Evolutionary conservation across 2,888 invertebrate species (phyloP), one percentile per base, ranked within the genome.

Genomic region (Limulus polyphemus): DNA sequence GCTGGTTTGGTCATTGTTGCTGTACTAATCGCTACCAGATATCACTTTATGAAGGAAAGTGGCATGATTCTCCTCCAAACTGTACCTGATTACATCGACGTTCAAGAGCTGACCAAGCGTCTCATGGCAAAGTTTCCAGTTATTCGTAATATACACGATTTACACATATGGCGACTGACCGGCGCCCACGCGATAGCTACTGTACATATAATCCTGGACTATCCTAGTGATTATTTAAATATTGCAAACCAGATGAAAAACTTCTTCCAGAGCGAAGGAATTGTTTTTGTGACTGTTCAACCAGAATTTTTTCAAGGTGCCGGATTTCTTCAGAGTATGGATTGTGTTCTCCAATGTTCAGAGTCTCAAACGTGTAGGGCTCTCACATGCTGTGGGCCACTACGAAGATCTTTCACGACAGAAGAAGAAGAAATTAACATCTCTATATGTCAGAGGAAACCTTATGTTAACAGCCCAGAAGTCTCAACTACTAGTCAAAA

Each of bases 41-140:
- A 85, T 76, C 88, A 89, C 0, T 89, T 88, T 76, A 91, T 93
- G 83, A 88, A 88, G 70, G 88, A 92, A 75, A 90, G 92, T 12
- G 87, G 90, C 7, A 77, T 90, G 61, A 90, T 94, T 71, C 80
- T 94, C 0, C 81, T 95, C 17, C 93, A 95, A 78, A 94, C 93
- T 1, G 92, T 94, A 63, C 94, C 95, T 0, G 88, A 85, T 70
- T 87, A 90, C 13, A 86, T 94, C 67, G 86, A 92, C 72, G 85
- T 90, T 55, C 82, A 83, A 67, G 80, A 81, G 11, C 79, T 90
- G 65, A 83, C 84, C 68, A 78, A 80, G 49, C 83, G 84, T 67
- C 74, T 90, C 52, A 74, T 83, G 0, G 76, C 79, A 61, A 81
- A 82, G 59, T 69, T 67, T 60, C 47, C 48, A 32, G 7, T 32